Evolutionary conservation across 2,113 vertebrate genomes (phyloP).

Genomic region (Brienomyrus brachyistius): DNA sequence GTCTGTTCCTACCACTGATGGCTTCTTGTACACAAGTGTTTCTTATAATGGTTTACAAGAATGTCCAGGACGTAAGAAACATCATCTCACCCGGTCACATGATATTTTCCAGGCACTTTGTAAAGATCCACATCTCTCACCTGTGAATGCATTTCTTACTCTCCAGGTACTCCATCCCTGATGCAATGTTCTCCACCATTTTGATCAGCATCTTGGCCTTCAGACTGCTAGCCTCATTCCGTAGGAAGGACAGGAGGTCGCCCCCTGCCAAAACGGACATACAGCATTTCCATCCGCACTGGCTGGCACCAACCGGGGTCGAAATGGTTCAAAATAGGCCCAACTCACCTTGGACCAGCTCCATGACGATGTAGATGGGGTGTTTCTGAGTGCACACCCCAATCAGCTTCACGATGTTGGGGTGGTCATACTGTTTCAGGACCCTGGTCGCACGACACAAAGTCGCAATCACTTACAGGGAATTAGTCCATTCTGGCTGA

Average conservation of each 20-base stretch:
- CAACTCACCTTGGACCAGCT: constrained; percentile 79
- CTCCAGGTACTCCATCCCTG: constrained; percentile 91
- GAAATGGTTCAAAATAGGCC: neutral
- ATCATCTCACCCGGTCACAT: neutral
- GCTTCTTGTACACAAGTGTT: neutral
- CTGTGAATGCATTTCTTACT: constrained; percentile 93
- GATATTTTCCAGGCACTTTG: neutral
- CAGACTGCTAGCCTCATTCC: constrained; percentile 64
- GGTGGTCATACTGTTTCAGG: constrained; percentile 91
- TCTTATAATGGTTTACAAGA: neutral
- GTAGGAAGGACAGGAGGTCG: constrained; percentile 85
- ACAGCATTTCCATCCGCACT: neutral
- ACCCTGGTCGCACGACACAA: constrained; percentile 63
- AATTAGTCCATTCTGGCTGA: neutral
- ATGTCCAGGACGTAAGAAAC: neutral
- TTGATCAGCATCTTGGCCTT: constrained; percentile 68
- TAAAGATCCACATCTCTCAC: constrained; percentile 47
- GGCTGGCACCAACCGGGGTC: too few species aligned
- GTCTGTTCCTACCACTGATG: neutral
- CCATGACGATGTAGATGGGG: constrained; percentile 96
- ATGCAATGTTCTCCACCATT: constrained; percentile 79
- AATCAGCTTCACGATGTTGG: constrained; percentile 88
- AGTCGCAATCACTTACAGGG: neutral
- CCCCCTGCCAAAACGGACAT: constrained; percentile 64
- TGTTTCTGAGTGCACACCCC: constrained; percentile 94